Evolutionary conservation across 92 coral and sea anemone genomes (phyloP), one percentile per base, ranked within the genome.

Genomic region (Parazoanthus darwini): DNA sequence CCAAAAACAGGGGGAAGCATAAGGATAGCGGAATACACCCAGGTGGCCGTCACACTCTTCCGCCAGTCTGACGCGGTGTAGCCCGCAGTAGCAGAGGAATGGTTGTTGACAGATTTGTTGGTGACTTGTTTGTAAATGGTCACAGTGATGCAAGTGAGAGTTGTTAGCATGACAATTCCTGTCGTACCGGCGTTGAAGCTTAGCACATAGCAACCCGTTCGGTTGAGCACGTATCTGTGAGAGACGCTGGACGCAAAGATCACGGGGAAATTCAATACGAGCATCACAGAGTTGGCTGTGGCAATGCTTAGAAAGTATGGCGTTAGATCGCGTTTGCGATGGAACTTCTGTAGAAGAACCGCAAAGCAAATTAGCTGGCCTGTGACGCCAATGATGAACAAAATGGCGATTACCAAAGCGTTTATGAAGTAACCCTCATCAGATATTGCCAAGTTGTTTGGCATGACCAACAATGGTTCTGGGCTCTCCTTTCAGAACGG

Each of bases 241-340:
- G 90, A 79, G 43, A 93, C 76, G 20, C 95, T 86, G 13, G 97
- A 93, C 36, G 88, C 95, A 33, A 93, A 90, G 6, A 88, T 86
- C 9, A 92, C 92, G 15, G 97, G 97, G n/a, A 92, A 89, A 46
- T 92, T 91, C 3, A 90, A 89, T 7, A 91, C 36, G 36, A 94
- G 46, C 77, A 94, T 88, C 18, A 94, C 38, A 25, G 89, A 73
- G 82, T 94, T 94, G n/a, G 93, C 92, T 10, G 86, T 37, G 8
- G 93, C 92, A 66, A 94, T 91, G 91, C 91, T 94, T 23, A 92
- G 15, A 35, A 92, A 90, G 88, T 92, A 94, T 26, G 95, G 97
- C 6, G 91, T 91, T 35, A 92, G 59, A 20, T 86, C 86, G 46
- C 85, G 87, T 58, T 84, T 88, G 82, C 88, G 89, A 25, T 88